Conservation (phyloP, 2,113 vertebrate genomes). For the Rafetus swinhoei region DNA sequence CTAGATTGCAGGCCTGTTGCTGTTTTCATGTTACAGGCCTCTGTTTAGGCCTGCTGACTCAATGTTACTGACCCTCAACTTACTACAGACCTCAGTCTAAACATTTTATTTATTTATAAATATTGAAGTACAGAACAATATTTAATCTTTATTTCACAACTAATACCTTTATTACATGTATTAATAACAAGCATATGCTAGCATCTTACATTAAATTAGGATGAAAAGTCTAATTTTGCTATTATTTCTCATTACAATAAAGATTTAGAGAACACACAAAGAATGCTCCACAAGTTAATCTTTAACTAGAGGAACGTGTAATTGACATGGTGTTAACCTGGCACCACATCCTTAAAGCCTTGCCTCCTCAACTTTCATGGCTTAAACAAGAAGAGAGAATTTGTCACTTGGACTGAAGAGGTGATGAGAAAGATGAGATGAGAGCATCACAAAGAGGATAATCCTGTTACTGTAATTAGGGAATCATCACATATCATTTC, state of each 20-base stretch:
- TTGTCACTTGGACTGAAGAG: constrained; percentile 65
- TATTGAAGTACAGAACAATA: not conserved
- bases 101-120: not conserved
- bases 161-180: not conserved
- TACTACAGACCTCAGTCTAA: too few relatives aligned
- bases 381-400: constrained; percentile 53
- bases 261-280: not conserved
- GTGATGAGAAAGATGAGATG: constrained; percentile 74
- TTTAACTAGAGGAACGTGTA: constrained; percentile 46
- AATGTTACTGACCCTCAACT: too few relatives aligned
- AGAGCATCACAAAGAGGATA: constrained; percentile 68
- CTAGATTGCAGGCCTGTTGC: too few relatives aligned
- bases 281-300: not conserved
- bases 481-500: constrained; percentile 69
- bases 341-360: not conserved
- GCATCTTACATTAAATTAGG: not conserved
- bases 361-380: constrained; percentile 69
- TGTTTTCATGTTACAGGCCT: too few relatives aligned
- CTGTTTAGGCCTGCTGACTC: too few relatives aligned
- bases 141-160: not conserved
- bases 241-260: not conserved
- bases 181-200: not conserved
- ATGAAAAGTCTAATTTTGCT: not conserved
- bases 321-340: constrained; percentile 44
- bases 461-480: constrained; percentile 73